phyloP scores from a whole-genome alignment of 2,113 vertebrate genomes.

The Sorex fumeus region DNA sequence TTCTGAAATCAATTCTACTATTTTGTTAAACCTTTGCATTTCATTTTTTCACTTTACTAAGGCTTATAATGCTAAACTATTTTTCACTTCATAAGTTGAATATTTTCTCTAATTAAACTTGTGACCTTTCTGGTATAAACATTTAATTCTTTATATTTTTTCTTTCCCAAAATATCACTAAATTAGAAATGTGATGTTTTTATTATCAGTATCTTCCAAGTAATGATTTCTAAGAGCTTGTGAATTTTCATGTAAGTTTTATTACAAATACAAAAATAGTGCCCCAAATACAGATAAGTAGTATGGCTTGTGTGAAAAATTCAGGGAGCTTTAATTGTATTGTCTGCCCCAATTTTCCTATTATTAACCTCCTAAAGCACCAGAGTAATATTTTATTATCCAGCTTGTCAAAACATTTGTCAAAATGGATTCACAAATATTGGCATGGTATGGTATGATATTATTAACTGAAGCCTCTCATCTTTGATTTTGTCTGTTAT shows the following conservation, averaged over 20 bases:
- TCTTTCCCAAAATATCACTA: background rate
- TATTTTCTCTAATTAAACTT: background rate
- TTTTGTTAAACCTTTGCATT: background rate
- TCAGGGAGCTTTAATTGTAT: background rate
- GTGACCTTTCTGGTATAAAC: background rate
- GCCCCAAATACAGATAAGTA: background rate
- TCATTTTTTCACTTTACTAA: background rate
- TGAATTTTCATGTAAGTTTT: background rate
- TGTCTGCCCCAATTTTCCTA: background rate
- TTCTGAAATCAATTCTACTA: background rate
- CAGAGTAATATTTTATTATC: background rate
- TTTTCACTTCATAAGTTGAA: background rate
- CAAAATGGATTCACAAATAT: background rate
- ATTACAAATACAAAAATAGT: background rate
- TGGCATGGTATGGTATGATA: background rate
- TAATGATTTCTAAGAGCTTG: background rate
- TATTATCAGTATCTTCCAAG: background rate
- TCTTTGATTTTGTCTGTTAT: background rate
- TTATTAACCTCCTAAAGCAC: background rate
- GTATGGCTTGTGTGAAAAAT: background rate
- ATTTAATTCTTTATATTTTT: background rate
- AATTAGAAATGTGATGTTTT: constrained; percentile 22
- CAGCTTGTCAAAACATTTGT: background rate
- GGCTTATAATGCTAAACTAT: background rate
- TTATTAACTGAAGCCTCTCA: background rate